phyloP scores from a whole-genome alignment of 2,888 invertebrate genomes.

The Diploptera punctata region DNA sequence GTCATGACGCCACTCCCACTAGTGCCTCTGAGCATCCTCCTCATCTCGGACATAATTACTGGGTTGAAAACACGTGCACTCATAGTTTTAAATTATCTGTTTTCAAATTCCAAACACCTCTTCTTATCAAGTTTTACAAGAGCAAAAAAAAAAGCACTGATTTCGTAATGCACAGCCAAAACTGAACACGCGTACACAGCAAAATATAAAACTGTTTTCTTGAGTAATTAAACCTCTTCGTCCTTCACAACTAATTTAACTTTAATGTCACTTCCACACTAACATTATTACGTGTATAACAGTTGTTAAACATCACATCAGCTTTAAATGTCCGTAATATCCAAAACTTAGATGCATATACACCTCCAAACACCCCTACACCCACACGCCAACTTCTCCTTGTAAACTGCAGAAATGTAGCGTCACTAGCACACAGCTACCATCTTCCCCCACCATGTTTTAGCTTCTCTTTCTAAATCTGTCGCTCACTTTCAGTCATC shows the following conservation, averaged over 20 bases:
- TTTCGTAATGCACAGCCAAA: not conserved
- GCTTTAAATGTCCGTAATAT: not conserved
- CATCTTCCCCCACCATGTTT: too few species aligned
- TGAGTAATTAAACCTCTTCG: not conserved
- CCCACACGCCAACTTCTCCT: not conserved
- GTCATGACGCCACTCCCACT: conserved; percentile 50
- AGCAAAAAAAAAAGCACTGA: too few species aligned
- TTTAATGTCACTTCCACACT: not conserved
- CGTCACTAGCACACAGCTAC: not conserved
- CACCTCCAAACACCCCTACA: not conserved
- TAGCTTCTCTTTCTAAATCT: too few species aligned
- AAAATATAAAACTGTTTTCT: not conserved
- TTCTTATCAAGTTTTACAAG: not conserved
- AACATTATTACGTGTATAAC: not conserved
- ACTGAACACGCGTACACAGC: not conserved
- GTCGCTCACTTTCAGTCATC: too few species aligned
- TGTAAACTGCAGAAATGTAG: not conserved
- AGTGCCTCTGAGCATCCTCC: conserved; percentile 47
- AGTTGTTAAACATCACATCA: not conserved
- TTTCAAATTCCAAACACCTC: not conserved
- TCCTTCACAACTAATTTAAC: not conserved
- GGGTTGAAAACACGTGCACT: conserved; percentile 50
- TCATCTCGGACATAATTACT: conserved; percentile 46
- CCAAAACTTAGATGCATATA: not conserved
- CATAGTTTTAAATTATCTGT: conserved; percentile 42